Evolutionary conservation across 2,797 vertebrate genomes (phyloP).

Genomic region (Hemitrygon akajei): DNA sequence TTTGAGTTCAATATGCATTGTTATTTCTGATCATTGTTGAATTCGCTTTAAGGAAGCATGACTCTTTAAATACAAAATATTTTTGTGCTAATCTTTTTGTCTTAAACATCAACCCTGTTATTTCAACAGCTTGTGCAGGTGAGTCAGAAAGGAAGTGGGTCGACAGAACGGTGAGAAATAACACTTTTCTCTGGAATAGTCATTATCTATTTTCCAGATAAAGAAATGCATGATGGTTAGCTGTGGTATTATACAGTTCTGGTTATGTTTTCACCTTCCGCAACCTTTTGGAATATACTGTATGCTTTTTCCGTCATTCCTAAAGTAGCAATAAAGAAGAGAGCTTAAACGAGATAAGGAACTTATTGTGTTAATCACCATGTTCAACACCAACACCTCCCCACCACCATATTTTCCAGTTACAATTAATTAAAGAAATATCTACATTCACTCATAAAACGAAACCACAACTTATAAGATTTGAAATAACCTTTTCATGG

Average conservation of each 20-base stretch:
- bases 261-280: background rate
- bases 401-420: background rate
- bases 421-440: background rate
- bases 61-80: too few species aligned
- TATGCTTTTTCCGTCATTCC: background rate
- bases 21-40: background rate
- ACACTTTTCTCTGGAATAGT: background rate
- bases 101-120: background rate
- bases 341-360: background rate
- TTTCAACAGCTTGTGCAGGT: conserved; percentile 34
- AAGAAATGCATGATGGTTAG: background rate
- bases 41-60: background rate
- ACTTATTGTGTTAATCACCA: background rate
- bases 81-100: too few species aligned
- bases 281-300: background rate
- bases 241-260: background rate
- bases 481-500: too few species aligned
- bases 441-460: background rate
- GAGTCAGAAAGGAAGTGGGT: conserved; percentile 16
- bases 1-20: background rate
- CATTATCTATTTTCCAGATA: background rate
- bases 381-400: background rate
- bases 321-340: background rate
- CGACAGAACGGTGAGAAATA: conserved; percentile 26
- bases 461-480: background rate